Evolutionary conservation across 2,888 invertebrate species (phyloP).

Genomic region (Ormyrus thymus): DNA sequence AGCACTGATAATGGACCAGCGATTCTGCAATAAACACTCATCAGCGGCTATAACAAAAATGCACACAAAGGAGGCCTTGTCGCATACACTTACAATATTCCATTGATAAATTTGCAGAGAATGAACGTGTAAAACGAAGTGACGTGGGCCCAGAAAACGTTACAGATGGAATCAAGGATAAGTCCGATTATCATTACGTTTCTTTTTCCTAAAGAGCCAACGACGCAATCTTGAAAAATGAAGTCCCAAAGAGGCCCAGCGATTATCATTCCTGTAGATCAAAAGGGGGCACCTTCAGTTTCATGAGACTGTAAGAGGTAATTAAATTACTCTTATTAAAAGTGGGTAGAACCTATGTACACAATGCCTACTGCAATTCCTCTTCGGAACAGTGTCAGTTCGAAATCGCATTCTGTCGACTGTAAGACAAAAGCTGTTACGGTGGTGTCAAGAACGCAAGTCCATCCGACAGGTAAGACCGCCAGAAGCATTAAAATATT

Average conservation of each 20-base stretch:
- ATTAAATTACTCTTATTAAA: not conserved
- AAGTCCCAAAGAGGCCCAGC: slow-evolving; percentile 87
- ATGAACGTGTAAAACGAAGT: slow-evolving; percentile 82
- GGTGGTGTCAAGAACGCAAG: slow-evolving; percentile 83
- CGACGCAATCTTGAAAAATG: slow-evolving; percentile 81
- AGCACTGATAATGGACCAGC: slow-evolving; percentile 85
- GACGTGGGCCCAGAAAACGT: slow-evolving; percentile 80
- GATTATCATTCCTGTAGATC: slow-evolving; percentile 82
- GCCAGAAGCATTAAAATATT: slow-evolving; percentile 80
- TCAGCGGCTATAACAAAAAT: not conserved
- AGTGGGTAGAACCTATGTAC: slow-evolving; percentile 79
- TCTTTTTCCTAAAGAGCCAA: slow-evolving; percentile 83
- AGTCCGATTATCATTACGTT: slow-evolving; percentile 82
- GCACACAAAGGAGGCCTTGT: not conserved
- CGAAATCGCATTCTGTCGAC: slow-evolving; percentile 84
- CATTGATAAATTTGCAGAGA: slow-evolving; percentile 82
- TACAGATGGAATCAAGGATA: slow-evolving; percentile 80
- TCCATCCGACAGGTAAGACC: slow-evolving; percentile 80
- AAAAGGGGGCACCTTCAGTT: not conserved
- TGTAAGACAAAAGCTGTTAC: slow-evolving; percentile 85
- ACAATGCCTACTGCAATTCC: slow-evolving; percentile 84
- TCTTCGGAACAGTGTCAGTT: slow-evolving; percentile 82
- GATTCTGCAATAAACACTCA: slow-evolving; percentile 72
- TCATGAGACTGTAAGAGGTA: not conserved
- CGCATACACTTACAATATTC: slow-evolving; percentile 82